Conservation (phyloP, 1,140 invertebrate genomes). For the Belonocnema kinseyi region DNA sequence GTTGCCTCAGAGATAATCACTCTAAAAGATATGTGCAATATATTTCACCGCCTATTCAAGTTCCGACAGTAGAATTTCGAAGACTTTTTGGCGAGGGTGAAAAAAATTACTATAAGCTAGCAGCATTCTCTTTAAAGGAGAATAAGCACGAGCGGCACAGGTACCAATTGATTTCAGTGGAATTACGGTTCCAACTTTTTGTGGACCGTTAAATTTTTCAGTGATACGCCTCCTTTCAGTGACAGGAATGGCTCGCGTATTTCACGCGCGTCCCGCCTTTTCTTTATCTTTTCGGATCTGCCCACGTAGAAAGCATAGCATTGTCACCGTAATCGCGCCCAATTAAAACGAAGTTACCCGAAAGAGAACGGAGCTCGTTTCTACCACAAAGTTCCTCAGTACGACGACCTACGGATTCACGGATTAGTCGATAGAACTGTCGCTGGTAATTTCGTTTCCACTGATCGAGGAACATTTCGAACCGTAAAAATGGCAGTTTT, state of each 20-base stretch:
- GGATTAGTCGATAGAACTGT: constrained; percentile 47
- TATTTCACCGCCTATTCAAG: background rate
- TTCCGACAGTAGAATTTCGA: background rate
- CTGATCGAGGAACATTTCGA: constrained; percentile 14
- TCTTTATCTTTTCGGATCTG: constrained; percentile 48
- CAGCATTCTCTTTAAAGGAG: constrained; percentile 32
- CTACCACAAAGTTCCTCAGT: constrained; percentile 53
- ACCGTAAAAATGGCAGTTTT: constrained; percentile 26
- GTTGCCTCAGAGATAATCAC: background rate
- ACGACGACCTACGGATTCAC: constrained; percentile 60
- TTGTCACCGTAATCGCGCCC: constrained; percentile 62
- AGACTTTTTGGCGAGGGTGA: background rate
- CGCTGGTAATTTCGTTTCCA: constrained; percentile 45
- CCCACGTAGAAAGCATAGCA: constrained; percentile 47
- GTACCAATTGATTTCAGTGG: constrained; percentile 34
- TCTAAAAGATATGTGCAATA: background rate
- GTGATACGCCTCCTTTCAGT: constrained; percentile 43
- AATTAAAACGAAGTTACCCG: constrained; percentile 66
- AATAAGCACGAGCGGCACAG: constrained; percentile 38
- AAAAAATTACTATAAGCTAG: constrained; percentile 17
- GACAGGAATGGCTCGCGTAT: constrained; percentile 43
- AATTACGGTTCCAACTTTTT: constrained; percentile 46
- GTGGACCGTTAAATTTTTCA: constrained; percentile 51
- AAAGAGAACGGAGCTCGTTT: constrained; percentile 55
- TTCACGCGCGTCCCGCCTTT: constrained; percentile 46